phyloP scores from a whole-genome alignment of 2,888 invertebrate genomes.

The Protophormia terraenovae region DNA sequence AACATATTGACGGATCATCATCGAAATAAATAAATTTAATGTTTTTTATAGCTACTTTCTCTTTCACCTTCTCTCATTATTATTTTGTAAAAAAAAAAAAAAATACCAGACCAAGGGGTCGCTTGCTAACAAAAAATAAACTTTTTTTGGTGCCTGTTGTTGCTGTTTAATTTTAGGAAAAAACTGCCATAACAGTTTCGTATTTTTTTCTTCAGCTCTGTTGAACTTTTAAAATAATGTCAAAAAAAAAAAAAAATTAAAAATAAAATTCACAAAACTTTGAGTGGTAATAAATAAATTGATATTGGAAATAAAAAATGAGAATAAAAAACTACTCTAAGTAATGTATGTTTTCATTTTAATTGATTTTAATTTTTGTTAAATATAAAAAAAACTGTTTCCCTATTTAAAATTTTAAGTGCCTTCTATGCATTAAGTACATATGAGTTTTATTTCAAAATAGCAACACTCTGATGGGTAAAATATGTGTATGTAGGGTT shows the following conservation, averaged over 20 bases:
- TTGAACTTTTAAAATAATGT: constrained; percentile 17
- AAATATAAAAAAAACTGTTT: background rate
- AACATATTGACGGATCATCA: constrained; percentile 22
- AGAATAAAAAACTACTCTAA: background rate
- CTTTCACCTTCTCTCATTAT: too few species aligned
- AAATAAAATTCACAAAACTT: background rate
- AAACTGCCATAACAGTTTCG: background rate
- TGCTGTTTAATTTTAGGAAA: background rate
- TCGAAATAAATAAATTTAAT: background rate
- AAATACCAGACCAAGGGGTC: background rate
- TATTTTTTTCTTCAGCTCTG: background rate
- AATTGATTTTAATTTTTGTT: constrained; percentile 54
- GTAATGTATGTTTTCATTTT: constrained; percentile 20
- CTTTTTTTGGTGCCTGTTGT: background rate
- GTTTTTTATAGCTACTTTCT: too few species aligned
- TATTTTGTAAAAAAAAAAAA: too few species aligned
- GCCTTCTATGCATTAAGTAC: background rate
- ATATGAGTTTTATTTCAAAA: background rate
- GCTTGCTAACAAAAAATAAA: background rate
- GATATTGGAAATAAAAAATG: constrained; percentile 11
- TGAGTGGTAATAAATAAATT: constrained; percentile 46
- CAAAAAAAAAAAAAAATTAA: too few species aligned
- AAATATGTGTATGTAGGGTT: too few species aligned
- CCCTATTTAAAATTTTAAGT: background rate
- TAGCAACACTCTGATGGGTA: background rate